A percentile compares a stretch with the other conserved stretches of the same genome.
Evolutionary conservation across 1,140 invertebrate species (phyloP).

Genomic region (Brachionus asplanchnoidis): DNA sequence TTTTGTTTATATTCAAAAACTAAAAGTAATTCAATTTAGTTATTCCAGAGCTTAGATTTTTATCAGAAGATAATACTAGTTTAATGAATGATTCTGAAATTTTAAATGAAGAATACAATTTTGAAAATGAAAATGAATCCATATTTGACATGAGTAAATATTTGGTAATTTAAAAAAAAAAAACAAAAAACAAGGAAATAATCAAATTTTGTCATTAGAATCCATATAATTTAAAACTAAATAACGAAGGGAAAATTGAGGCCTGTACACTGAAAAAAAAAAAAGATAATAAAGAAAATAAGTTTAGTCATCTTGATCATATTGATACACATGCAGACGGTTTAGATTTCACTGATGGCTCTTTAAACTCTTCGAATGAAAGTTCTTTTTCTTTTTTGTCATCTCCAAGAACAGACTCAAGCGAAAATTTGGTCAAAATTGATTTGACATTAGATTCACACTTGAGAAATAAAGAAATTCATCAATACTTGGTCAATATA

Average conservation of each 20-base stretch:
- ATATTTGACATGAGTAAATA: slow-evolving; percentile 51
- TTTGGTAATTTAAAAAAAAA: slow-evolving; percentile 45
- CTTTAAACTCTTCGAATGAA: not conserved
- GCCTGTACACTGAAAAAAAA: not conserved
- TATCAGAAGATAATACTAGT: not conserved
- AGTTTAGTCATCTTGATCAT: not conserved
- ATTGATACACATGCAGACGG: not conserved
- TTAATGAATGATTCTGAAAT: slow-evolving; percentile 51
- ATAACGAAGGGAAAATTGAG: not conserved
- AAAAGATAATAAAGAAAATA: not conserved
- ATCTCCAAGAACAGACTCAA: not conserved
- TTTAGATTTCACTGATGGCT: not conserved
- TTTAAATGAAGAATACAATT: slow-evolving; percentile 51
- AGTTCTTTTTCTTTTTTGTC: not conserved
- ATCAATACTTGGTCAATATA: not conserved
- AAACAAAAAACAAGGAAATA: not conserved
- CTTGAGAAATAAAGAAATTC: not conserved
- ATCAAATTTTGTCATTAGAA: not conserved
- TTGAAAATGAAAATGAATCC: slow-evolving; percentile 47
- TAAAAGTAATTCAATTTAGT: not conserved
- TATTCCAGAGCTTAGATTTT: not conserved
- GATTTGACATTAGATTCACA: not conserved
- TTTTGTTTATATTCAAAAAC: not conserved
- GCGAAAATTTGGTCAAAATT: not conserved
- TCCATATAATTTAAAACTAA: slow-evolving; percentile 10